Evolutionary conservation across 2,797 vertebrate species (phyloP).

Genomic region (Pseudomugil gertrudae): DNA sequence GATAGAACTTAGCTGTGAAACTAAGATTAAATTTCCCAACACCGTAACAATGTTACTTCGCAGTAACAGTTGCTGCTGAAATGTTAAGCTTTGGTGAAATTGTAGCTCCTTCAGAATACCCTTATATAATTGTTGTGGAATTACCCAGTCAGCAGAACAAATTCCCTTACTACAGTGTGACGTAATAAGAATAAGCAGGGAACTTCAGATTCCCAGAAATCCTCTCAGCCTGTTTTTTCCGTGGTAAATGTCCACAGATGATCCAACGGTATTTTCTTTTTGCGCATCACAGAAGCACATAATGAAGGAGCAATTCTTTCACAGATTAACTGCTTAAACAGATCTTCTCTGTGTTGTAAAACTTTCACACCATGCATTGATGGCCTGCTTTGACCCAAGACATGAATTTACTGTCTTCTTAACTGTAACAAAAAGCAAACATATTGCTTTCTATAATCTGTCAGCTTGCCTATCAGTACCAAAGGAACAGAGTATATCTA

Average conservation of each 20-base stretch:
- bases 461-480: no score
- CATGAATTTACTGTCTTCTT: conserved; percentile 28
- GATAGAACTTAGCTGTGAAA: neutral
- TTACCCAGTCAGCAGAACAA: conserved; percentile 28
- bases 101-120: conserved; percentile 6
- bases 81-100: conserved; percentile 1
- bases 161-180: conserved; percentile 34
- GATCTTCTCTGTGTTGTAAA: conserved; percentile 20
- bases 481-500: no score
- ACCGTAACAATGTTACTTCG: neutral
- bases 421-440: conserved; percentile 7
- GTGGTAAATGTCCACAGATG: conserved; percentile 26
- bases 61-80: conserved; percentile 5
- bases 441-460: no score
- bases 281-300: conserved; percentile 42
- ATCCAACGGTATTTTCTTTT: conserved; percentile 25
- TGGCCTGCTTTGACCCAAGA: conserved; percentile 50
- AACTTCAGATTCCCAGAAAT: conserved; percentile 53
- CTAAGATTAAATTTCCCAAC: neutral
- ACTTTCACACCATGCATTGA: conserved; percentile 28
- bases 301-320: conserved; percentile 17
- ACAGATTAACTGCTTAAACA: conserved; percentile 6
- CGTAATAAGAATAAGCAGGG: conserved; percentile 61
- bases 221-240: conserved; percentile 43
- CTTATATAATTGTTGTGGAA: conserved; percentile 28